Percentiles rank a stretch among this genome's conserved stretches.
These are phyloP conservation scores for Drosophila pachea DNA, from an alignment of 1,140 invertebrate species.

Conservation along the genomic window DNA sequence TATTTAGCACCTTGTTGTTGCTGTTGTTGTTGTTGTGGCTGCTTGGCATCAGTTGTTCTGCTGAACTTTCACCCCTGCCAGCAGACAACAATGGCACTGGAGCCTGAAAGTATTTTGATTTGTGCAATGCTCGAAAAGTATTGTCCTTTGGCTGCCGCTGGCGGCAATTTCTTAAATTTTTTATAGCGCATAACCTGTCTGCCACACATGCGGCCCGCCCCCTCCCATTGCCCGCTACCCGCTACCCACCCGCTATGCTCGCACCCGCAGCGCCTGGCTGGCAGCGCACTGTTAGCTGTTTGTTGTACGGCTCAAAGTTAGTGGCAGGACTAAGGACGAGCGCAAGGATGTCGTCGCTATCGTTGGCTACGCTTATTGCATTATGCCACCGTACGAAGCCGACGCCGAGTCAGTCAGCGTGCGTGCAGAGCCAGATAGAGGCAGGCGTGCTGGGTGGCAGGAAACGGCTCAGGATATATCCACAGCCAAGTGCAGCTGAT, in stretches of 20 bases:
- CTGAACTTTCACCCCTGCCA: slow-evolving; percentile 10
- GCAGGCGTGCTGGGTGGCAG: background rate
- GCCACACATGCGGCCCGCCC: slow-evolving; percentile 60
- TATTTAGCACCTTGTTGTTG: slow-evolving; percentile 66
- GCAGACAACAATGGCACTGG: slow-evolving; percentile 55
- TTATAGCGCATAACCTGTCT: slow-evolving; percentile 76
- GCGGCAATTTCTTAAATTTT: slow-evolving; percentile 76
- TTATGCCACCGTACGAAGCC: slow-evolving; percentile 41
- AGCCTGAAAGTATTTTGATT: slow-evolving; percentile 68
- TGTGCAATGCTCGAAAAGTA: slow-evolving; percentile 73
- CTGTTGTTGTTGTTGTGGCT: slow-evolving; percentile 23
- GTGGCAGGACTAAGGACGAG: slow-evolving; percentile 34
- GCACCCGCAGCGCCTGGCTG: slow-evolving; percentile 14
- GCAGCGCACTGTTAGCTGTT: slow-evolving; percentile 47
- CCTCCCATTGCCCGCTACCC: too few species aligned
- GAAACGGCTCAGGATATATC: slow-evolving; percentile 64
- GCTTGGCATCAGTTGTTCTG: slow-evolving; percentile 50
- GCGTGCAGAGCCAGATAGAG: slow-evolving; percentile 45
- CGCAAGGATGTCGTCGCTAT: slow-evolving; percentile 37
- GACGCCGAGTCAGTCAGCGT: slow-evolving; percentile 42
- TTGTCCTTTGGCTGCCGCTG: slow-evolving; percentile 68
- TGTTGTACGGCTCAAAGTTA: slow-evolving; percentile 57
- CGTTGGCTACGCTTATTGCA: slow-evolving; percentile 74
- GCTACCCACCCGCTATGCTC: background rate
- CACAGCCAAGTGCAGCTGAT: slow-evolving; percentile 72